Percentiles rank a stretch among this genome's conserved stretches.
Evolutionary conservation across 2,113 vertebrate genomes (phyloP).

Genomic region (Sus scrofa): DNA sequence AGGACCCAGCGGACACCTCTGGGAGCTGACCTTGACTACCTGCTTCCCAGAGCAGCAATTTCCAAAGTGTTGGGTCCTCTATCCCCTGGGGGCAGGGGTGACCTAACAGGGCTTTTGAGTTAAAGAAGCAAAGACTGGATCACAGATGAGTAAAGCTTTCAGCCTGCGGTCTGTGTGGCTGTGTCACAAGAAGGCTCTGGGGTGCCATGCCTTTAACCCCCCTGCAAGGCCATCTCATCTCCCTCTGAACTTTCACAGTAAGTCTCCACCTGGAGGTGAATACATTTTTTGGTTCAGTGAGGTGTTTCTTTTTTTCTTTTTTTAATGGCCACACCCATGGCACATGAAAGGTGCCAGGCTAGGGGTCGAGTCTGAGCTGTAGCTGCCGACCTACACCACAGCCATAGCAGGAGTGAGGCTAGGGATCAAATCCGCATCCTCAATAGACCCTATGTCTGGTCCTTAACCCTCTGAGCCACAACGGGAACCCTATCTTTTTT

Average conservation of each 20-base stretch:
- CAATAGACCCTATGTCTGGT: no score
- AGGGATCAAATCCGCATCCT: no score
- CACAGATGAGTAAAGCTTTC: no score
- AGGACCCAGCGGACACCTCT: not conserved
- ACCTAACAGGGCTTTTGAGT: not conserved
- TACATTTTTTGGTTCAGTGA: no score
- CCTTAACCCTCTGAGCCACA: no score
- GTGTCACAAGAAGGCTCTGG: accelerated
- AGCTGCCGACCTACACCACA: no score
- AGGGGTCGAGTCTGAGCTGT: no score
- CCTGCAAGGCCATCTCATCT: not conserved
- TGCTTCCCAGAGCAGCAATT: not conserved
- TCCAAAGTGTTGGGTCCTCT: not conserved
- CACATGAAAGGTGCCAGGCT: no score
- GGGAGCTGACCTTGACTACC: not conserved
- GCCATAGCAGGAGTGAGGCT: no score
- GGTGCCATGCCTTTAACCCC: not conserved
- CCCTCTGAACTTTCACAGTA: not conserved
- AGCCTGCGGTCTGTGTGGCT: not conserved
- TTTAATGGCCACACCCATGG: no score
- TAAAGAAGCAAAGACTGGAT: not conserved
- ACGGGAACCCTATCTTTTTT: no score
- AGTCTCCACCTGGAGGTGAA: not conserved
- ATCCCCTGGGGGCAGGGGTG: not conserved
- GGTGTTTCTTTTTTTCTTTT: no score